A percentile compares a stretch with the other conserved stretches of the same genome.
Evolutionary conservation across 2,113 vertebrate genomes (phyloP).

Genomic region (Lophochroa leadbeateri): DNA sequence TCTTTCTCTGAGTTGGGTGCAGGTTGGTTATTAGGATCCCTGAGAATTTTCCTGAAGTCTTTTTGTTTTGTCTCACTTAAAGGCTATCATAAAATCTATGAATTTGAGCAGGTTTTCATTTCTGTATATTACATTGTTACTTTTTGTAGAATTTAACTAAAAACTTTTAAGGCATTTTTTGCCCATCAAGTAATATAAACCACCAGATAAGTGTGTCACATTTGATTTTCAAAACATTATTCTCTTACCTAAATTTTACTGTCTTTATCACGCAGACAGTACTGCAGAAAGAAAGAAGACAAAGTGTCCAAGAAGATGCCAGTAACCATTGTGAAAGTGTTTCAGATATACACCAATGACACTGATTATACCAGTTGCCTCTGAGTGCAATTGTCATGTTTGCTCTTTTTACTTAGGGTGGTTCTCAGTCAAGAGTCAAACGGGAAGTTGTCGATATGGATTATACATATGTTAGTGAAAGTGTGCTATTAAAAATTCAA

Average conservation of each 20-base stretch:
- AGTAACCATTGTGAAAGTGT: background rate
- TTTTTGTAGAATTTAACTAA: background rate
- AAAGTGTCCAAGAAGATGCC: background rate
- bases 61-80: background rate
- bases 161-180: background rate
- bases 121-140: background rate
- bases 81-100: background rate
- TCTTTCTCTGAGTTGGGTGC: background rate
- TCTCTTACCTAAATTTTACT: background rate
- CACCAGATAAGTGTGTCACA: background rate
- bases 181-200: background rate
- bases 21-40: background rate
- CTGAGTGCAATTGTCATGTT: background rate
- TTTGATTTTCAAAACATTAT: background rate
- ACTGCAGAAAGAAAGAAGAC: background rate
- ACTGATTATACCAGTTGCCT: background rate
- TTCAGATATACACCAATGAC: background rate
- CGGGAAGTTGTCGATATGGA: slow-evolving; percentile 83
- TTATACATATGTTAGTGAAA: slow-evolving; percentile 91
- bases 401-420: slow-evolving; percentile 45
- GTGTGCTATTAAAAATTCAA: slow-evolving; percentile 79
- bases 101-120: background rate
- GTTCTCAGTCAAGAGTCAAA: slow-evolving; percentile 60
- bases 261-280: background rate
- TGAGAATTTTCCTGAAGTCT: background rate